phyloP scores from a whole-genome alignment of 2,113 vertebrate genomes.

The Microcebus tavaratra region DNA sequence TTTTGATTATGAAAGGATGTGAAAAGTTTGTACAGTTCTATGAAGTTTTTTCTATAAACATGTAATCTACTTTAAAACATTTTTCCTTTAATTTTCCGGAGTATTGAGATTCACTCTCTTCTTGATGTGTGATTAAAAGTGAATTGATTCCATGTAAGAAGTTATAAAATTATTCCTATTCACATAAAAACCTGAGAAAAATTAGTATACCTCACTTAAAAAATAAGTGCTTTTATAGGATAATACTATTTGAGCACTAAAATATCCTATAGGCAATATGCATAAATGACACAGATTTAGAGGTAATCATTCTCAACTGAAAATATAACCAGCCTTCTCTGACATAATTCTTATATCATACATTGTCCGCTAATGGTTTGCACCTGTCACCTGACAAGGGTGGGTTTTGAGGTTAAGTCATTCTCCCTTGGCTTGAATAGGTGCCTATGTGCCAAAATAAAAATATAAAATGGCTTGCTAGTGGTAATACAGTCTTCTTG shows the following conservation, averaged over 20 bases:
- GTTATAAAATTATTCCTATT: background rate
- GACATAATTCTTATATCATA: background rate
- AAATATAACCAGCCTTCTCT: background rate
- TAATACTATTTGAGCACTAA: background rate
- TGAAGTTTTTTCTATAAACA: background rate
- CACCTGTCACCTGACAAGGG: background rate
- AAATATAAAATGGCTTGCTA: background rate
- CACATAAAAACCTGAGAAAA: background rate
- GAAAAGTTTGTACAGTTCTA: background rate
- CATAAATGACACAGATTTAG: background rate
- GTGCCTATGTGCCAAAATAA: background rate
- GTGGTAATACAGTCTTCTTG: background rate
- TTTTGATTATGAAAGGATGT: slow-evolving; percentile 3
- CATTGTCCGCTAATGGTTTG: background rate
- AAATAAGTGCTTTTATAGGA: background rate
- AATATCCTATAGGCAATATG: background rate
- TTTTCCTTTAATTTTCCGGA: slow-evolving; percentile 3
- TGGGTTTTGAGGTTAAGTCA: background rate
- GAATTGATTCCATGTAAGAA: background rate
- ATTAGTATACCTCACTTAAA: background rate
- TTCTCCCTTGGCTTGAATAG: background rate
- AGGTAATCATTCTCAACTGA: background rate
- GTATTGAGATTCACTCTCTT: background rate
- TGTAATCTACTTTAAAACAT: background rate
- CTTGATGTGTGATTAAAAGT: background rate